Conservation (phyloP, 92 coral and sea anemone genomes). For the Palythoa grandis region DNA sequence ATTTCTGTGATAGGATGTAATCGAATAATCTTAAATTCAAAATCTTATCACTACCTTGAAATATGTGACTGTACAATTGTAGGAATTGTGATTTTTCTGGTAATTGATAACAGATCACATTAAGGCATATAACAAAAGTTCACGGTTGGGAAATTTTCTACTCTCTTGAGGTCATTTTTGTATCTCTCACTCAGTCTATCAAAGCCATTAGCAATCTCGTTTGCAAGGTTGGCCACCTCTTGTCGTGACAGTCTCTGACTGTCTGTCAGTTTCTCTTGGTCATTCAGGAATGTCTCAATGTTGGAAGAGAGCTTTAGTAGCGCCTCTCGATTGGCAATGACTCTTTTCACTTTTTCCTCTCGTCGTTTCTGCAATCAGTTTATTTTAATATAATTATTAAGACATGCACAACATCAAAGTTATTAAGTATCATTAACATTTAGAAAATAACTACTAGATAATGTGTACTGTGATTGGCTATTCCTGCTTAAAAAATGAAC, state of each 20-base stretch:
- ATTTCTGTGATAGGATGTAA: too few species aligned
- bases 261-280: constrained; percentile 13
- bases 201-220: constrained; percentile 89
- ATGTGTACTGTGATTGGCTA: too few species aligned
- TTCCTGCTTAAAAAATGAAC: too few species aligned
- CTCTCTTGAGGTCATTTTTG: constrained; percentile 75
- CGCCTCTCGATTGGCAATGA: constrained; percentile 81
- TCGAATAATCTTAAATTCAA: too few species aligned
- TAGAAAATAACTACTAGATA: too few species aligned
- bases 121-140: constrained; percentile 18
- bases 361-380: constrained; percentile 56
- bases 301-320: constrained; percentile 72
- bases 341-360: constrained; percentile 69
- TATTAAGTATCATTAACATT: too few species aligned
- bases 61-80: too few species aligned
- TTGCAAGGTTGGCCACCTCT: constrained; percentile 76
- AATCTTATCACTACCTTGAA: too few species aligned
- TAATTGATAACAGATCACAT: not conserved
- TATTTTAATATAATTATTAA: not conserved
- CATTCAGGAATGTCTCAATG: constrained; percentile 70
- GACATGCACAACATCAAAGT: too few species aligned
- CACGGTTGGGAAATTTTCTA: constrained; percentile 67
- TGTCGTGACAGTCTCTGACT: constrained; percentile 50
- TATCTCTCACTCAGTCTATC: constrained; percentile 77
- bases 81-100: too few species aligned